phyloP scores from a whole-genome alignment of 2,888 invertebrate genomes.

The Rhingia campestris region DNA sequence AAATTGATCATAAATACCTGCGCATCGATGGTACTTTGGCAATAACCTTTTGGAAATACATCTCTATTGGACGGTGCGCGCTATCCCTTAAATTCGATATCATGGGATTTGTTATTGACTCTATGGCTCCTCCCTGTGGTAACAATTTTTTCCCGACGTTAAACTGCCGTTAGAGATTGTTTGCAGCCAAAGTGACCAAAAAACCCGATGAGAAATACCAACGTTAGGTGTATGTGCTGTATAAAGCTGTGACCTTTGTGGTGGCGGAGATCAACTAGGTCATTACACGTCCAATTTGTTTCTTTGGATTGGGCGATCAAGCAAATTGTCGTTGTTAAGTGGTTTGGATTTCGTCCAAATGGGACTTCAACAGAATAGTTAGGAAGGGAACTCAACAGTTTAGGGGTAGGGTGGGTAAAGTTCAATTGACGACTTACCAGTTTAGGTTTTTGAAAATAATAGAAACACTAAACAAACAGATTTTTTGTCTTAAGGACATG shows the following conservation, averaged over 20 bases:
- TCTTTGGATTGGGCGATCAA: constrained; percentile 2
- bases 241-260: constrained; percentile 8
- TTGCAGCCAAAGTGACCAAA: constrained; percentile 12
- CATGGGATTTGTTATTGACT: constrained; percentile 18
- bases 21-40: constrained; percentile 41
- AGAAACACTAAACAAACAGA: too few species aligned
- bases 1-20: constrained; percentile 38
- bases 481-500: too few species aligned
- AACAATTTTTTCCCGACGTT: constrained; percentile 6
- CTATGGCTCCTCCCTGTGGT: background rate
- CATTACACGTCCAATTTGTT: constrained; percentile 26
- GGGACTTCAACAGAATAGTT: background rate
- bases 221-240: constrained; percentile 3
- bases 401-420: background rate
- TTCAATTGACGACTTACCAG: too few species aligned
- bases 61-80: constrained; percentile 31
- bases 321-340: background rate
- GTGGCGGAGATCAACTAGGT: constrained; percentile 1
- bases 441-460: too few species aligned
- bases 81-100: constrained; percentile 43
- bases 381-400: background rate
- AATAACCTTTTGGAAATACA: constrained; percentile 11
- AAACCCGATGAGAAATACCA: constrained; percentile 23
- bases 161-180: constrained; percentile 43
- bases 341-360: background rate